phyloP scores from a whole-genome alignment of 2,888 invertebrate genomes.

The Macrosiphum euphorbiae region DNA sequence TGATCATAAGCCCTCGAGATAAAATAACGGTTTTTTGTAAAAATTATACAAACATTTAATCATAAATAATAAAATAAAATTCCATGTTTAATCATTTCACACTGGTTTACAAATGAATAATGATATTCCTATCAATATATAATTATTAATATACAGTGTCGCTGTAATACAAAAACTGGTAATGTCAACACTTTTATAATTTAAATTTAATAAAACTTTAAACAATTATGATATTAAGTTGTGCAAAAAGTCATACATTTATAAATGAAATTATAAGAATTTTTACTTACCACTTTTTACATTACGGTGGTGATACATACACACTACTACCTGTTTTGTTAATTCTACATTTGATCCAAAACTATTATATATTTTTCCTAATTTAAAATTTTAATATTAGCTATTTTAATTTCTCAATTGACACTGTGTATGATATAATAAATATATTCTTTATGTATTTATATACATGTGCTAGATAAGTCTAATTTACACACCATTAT shows the following conservation, averaged over 20 bases:
- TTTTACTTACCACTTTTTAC: not conserved
- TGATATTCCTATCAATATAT: not conserved
- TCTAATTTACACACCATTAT: not conserved
- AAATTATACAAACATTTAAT: not conserved
- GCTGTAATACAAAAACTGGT: not conserved
- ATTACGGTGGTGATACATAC: not conserved
- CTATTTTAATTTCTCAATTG: not conserved
- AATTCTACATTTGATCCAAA: not conserved
- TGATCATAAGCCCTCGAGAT: slow-evolving; percentile 72
- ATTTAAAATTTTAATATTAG: not conserved
- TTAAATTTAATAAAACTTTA: not conserved
- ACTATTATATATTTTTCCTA: not conserved
- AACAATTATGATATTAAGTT: not conserved
- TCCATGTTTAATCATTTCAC: not conserved
- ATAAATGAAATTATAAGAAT: not conserved
- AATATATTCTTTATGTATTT: not conserved
- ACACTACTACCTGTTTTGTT: not conserved
- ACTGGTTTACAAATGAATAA: not conserved
- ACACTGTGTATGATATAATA: not conserved
- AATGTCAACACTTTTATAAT: not conserved
- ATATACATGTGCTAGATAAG: not conserved
- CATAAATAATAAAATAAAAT: slow-evolving; percentile 20
- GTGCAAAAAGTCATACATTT: not conserved
- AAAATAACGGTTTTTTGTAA: not conserved
- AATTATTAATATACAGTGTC: not conserved